These are phyloP conservation scores for Gerris buenoi DNA, from an alignment of 1,140 invertebrate genomes.

Conservation along the genomic window DNA sequence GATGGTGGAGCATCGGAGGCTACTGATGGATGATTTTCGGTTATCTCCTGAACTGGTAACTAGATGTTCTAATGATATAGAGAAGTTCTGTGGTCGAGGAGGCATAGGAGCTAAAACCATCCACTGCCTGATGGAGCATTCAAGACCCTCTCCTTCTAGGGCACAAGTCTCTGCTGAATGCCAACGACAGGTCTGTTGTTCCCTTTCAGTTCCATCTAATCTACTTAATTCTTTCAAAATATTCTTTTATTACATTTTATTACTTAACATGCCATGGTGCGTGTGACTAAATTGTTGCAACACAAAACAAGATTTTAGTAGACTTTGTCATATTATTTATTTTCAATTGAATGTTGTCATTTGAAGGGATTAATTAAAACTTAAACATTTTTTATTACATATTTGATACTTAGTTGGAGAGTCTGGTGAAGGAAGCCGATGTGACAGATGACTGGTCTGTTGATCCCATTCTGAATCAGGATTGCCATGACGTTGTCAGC, in stretches of 20 bases:
- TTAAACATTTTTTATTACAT: no score
- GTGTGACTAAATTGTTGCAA: no score
- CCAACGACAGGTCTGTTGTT: constrained; percentile 42
- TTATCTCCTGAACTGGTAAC: constrained; percentile 82
- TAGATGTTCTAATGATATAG: constrained; percentile 74
- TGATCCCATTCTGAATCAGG: constrained; percentile 70
- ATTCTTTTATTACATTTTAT: no score
- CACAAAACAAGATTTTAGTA: no score
- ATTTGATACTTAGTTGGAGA: constrained; percentile 58
- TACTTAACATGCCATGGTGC: no score
- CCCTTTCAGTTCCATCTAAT: constrained; percentile 8
- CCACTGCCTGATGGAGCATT: constrained; percentile 90
- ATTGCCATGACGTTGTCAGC: constrained; percentile 70
- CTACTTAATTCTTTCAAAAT: no score
- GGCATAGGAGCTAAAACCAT: constrained; percentile 75
- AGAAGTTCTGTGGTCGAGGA: constrained; percentile 44
- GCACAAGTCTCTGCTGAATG: constrained; percentile 48
- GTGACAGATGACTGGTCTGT: constrained; percentile 80
- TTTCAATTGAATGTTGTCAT: no score
- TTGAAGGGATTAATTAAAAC: no score
- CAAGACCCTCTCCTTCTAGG: constrained; percentile 41
- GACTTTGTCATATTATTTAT: no score
- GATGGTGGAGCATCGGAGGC: constrained; percentile 76
- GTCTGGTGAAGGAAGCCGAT: constrained; percentile 62
- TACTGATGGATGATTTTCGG: constrained; percentile 83